Percentiles rank a stretch among this genome's conserved stretches.
Conservation (phyloP, 2,797 vertebrate species). For the Phoeniculus purpureus region DNA sequence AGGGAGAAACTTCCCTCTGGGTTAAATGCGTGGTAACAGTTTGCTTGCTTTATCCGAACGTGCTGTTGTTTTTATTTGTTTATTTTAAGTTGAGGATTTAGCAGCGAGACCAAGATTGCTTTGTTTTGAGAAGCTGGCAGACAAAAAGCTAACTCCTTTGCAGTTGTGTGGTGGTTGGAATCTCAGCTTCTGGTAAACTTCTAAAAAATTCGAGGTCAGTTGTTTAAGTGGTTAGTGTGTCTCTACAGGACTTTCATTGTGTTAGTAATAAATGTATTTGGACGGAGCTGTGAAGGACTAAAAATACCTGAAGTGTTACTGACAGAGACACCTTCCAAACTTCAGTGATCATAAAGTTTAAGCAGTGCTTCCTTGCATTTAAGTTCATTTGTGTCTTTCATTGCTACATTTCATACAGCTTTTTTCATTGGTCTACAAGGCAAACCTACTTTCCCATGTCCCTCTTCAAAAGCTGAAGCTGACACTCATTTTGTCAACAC, state of each 20-base stretch:
- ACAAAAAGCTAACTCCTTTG: neutral
- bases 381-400: conserved; percentile 9
- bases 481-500: neutral
- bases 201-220: neutral
- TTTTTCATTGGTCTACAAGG: neutral
- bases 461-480: conserved; percentile 12
- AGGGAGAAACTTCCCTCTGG: neutral
- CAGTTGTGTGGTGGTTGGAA: neutral
- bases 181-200: conserved; percentile 23
- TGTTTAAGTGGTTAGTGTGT: neutral
- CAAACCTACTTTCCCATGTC: conserved; percentile 23
- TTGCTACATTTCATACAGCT: neutral
- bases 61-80: neutral
- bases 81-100: neutral
- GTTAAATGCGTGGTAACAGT: neutral
- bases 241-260: conserved; percentile 26
- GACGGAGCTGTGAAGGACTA: neutral
- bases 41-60: neutral
- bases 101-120: neutral
- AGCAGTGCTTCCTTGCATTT: conserved; percentile 11
- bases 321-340: conserved; percentile 10
- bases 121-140: neutral
- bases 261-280: neutral
- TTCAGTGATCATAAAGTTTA: neutral
- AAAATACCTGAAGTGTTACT: neutral